Evolutionary conservation across 2,113 vertebrate genomes (phyloP).

Genomic region (Gadus macrocephalus): DNA sequence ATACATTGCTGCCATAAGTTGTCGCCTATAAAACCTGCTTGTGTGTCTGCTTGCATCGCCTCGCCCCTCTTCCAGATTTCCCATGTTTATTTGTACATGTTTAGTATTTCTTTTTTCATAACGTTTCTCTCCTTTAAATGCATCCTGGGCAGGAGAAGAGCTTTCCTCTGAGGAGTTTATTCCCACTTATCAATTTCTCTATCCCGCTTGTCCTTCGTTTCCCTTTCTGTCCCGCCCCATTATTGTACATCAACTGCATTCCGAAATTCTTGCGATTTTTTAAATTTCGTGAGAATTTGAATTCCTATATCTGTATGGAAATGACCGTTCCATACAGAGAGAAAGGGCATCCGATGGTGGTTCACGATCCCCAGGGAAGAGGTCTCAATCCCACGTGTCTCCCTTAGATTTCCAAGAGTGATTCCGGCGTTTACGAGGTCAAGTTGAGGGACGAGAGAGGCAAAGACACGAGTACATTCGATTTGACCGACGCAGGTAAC

Average conservation of each 20-base stretch:
- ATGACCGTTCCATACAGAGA: not conserved
- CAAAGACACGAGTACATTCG: conserved; percentile 84
- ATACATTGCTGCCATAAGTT: conserved; percentile 67
- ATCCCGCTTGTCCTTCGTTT: conserved; percentile 17
- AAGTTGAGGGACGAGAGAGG: conserved; percentile 89
- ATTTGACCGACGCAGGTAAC: conserved; percentile 85
- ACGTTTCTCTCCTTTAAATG: conserved; percentile 51
- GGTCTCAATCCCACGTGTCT: conserved; percentile 23
- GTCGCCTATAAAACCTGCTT: conserved; percentile 34
- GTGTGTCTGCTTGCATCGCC: conserved; percentile 14
- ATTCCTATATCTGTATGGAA: conserved; percentile 22
- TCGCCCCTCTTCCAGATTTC: conserved; percentile 24
- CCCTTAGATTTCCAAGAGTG: conserved; percentile 87
- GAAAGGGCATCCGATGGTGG: not conserved
- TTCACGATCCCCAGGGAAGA: not conserved
- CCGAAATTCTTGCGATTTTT: too few relatives aligned
- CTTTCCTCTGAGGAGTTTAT: conserved; percentile 63
- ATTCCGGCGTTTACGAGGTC: conserved; percentile 88
- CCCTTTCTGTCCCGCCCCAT: not conserved
- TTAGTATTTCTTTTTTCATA: conserved; percentile 25
- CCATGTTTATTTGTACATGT: not conserved
- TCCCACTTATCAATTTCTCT: conserved; percentile 23
- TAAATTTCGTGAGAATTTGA: conserved; percentile 5
- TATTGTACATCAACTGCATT: too few relatives aligned
- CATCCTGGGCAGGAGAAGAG: conserved; percentile 66